Evolutionary conservation across 1,140 invertebrate genomes (phyloP).

Genomic region (Schlechtendalia chinensis): DNA sequence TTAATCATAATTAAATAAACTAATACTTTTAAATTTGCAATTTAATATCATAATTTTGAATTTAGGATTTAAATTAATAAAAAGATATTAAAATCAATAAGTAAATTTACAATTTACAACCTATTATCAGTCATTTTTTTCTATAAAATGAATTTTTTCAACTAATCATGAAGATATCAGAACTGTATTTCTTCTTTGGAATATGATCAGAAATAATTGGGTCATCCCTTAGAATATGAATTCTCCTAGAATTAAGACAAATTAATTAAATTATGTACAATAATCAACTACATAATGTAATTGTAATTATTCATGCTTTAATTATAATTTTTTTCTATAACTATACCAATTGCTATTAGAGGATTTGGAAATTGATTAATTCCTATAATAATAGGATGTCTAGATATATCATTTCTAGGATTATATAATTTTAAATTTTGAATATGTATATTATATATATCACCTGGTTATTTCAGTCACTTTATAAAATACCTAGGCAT

Average conservation of each 20-base stretch:
- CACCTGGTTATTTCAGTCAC: too few species aligned
- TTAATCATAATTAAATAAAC: not conserved
- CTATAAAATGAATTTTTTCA: constrained; percentile 4
- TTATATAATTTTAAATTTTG: constrained; percentile 14
- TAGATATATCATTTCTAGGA: not conserved
- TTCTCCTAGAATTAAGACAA: not conserved
- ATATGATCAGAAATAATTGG: too few species aligned
- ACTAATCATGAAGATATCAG: not conserved
- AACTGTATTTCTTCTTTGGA: not conserved
- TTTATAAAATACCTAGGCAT: too few species aligned
- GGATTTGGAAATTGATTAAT: constrained; percentile 6
- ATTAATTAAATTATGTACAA: not conserved
- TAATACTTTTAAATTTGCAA: constrained; percentile 4
- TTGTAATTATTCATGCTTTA: not conserved
- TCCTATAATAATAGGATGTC: constrained; percentile 14
- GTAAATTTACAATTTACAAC: constrained; percentile 8
- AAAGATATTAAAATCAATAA: not conserved
- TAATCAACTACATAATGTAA: not conserved
- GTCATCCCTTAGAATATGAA: not conserved
- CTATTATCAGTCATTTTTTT: not conserved
- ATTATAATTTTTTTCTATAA: not conserved
- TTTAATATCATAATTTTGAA: constrained; percentile 3
- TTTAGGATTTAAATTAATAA: not conserved
- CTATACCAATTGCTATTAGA: not conserved
- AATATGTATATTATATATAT: too few species aligned